Percentiles rank a stretch among this genome's conserved stretches.
These are phyloP conservation scores for Melanotaenia maccullochi DNA, from an alignment of 2,797 vertebrate species.

Conservation along the genomic window DNA sequence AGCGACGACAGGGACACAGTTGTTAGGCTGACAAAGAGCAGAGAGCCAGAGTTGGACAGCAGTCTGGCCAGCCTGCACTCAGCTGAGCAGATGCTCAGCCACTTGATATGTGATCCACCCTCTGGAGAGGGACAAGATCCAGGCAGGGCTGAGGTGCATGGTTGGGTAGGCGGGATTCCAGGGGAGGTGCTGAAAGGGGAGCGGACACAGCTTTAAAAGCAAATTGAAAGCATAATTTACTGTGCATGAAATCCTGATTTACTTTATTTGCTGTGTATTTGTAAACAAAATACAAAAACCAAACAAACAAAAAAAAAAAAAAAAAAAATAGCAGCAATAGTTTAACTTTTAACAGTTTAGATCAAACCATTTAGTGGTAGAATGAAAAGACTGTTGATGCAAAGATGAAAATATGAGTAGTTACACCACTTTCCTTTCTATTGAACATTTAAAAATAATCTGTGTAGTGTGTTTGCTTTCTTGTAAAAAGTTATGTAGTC, in stretches of 20 bases:
- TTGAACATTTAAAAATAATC: constrained; percentile 6
- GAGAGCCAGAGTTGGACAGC: constrained; percentile 31
- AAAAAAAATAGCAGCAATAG: too few relatives aligned
- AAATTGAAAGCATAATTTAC: neutral
- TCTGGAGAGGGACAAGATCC: constrained; percentile 33
- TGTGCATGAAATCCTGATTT: constrained; percentile 4
- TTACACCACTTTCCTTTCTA: constrained; percentile 3
- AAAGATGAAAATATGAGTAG: neutral
- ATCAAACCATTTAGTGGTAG: constrained; percentile 1
- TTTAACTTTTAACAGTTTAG: neutral
- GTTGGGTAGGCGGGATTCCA: constrained; percentile 64
- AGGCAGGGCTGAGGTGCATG: constrained; percentile 42
- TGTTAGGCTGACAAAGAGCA: constrained; percentile 33
- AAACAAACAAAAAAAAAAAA: too few relatives aligned
- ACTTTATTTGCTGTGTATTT: neutral
- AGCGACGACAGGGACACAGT: constrained; percentile 40
- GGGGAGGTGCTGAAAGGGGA: constrained; percentile 74
- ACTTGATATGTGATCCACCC: constrained; percentile 68
- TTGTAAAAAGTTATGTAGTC: constrained; percentile 13
- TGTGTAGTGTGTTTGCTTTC: neutral
- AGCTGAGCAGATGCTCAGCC: constrained; percentile 75
- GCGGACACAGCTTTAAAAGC: constrained; percentile 78
- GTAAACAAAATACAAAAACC: neutral
- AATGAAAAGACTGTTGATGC: neutral
- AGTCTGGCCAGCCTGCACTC: constrained; percentile 69